Conservation (phyloP, 2,888 invertebrate genomes). For the Tineola bisselliella region DNA sequence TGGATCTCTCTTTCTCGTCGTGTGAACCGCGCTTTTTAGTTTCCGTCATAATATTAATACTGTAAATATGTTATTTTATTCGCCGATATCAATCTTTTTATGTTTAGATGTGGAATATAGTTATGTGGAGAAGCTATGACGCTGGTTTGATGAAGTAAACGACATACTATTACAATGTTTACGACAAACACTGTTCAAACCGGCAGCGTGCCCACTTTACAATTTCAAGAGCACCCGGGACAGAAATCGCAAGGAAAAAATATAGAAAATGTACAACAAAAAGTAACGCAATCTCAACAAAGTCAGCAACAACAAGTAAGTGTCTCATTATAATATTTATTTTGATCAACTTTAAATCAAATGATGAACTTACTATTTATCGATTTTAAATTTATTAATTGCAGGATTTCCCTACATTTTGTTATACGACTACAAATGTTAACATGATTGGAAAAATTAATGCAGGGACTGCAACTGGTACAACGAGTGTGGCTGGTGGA, state of each 20-base stretch:
- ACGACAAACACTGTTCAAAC: conserved; percentile 70
- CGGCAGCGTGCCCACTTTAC: conserved; percentile 70
- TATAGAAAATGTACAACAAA: conserved; percentile 70
- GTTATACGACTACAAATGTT: conserved; percentile 72
- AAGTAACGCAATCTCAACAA: conserved; percentile 62
- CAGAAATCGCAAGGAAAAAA: conserved; percentile 70
- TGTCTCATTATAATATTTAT: conserved; percentile 13
- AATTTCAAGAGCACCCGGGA: conserved; percentile 73
- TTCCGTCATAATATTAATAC: conserved; percentile 2
- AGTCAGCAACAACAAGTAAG: conserved; percentile 29
- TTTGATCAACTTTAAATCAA: too few relatives aligned
- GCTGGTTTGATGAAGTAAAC: conserved; percentile 11
- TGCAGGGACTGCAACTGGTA: conserved; percentile 42
- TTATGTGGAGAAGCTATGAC: conserved; percentile 16
- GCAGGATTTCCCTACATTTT: conserved; percentile 76
- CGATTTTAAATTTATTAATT: conserved; percentile 19
- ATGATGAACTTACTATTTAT: too few relatives aligned
- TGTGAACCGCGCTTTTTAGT: conserved; percentile 45
- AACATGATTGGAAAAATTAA: conserved; percentile 75
- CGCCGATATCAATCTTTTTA: conserved; percentile 5
- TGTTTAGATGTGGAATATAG: conserved; percentile 17
- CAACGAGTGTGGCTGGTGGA: conserved; percentile 57
- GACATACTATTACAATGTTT: conserved; percentile 51
- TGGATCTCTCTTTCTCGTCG: conserved; percentile 44
- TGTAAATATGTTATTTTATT: conserved; percentile 12